Percentiles rank a stretch among this genome's conserved stretches.
phyloP scores from a whole-genome alignment of 2,888 invertebrate species.

The Flexamia atlantica region DNA sequence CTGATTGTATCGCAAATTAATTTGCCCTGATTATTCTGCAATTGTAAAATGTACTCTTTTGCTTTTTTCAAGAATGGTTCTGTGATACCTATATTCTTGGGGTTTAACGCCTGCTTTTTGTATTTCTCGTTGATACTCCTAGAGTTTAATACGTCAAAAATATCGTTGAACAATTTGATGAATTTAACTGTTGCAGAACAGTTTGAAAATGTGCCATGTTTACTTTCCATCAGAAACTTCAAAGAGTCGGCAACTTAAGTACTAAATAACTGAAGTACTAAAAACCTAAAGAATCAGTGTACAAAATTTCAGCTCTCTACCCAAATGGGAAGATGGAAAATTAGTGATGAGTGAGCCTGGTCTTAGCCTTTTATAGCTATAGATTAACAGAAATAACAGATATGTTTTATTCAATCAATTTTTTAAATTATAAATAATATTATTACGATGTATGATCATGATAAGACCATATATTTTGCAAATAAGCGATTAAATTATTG shows the following conservation, averaged over 20 bases:
- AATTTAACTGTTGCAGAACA: constrained; percentile 56
- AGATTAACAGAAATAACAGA: no score
- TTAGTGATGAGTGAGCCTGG: no score
- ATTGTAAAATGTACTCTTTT: constrained; percentile 34
- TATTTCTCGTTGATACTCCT: constrained; percentile 49
- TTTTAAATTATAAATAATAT: no score
- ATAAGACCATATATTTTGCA: no score
- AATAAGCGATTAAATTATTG: no score
- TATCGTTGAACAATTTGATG: constrained; percentile 52
- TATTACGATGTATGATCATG: no score
- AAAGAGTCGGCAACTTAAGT: constrained; percentile 54
- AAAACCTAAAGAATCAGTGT: no score
- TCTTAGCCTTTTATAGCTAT: no score
- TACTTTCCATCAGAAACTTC: no score
- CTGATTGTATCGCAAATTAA: background rate
- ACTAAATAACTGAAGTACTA: constrained; percentile 61
- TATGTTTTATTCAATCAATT: constrained; percentile 61
- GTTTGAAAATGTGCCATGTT: no score
- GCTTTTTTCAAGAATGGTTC: background rate
- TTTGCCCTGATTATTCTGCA: constrained; percentile 26
- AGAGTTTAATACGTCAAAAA: constrained; percentile 63
- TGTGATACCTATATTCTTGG: constrained; percentile 12
- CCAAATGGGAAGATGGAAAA: no score
- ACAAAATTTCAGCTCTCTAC: no score
- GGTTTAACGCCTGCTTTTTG: constrained; percentile 44